phyloP scores from a whole-genome alignment of 2,888 invertebrate species.

The Yponomeuta sedellus region DNA sequence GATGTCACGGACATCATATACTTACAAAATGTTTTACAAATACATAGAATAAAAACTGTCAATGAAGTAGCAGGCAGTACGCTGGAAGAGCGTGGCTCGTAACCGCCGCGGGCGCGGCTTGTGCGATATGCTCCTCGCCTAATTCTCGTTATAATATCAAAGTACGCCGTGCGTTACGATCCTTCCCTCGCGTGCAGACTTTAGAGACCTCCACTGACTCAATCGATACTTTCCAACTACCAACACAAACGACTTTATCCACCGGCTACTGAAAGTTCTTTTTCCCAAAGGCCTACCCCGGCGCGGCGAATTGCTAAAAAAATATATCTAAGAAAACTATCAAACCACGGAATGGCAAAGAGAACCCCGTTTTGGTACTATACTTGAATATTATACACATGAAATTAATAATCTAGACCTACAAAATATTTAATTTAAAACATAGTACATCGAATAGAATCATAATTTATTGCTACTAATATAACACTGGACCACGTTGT shows the following conservation, averaged over 20 bases:
- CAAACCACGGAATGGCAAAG: slow-evolving; percentile 37
- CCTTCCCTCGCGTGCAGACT: slow-evolving; percentile 62
- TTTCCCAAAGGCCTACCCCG: slow-evolving; percentile 37
- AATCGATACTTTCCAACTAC: slow-evolving; percentile 58
- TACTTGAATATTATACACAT: neutral
- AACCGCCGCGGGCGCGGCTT: neutral
- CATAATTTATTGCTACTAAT: no score
- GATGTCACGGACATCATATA: no score
- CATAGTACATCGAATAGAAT: no score
- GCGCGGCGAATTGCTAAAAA: slow-evolving; percentile 33
- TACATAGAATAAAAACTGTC: no score
- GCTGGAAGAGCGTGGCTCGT: neutral
- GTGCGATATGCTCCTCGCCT: slow-evolving; percentile 26
- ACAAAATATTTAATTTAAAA: no score
- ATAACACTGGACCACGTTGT: no score
- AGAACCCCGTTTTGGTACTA: slow-evolving; percentile 18
- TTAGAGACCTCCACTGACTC: slow-evolving; percentile 51
- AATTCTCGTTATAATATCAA: slow-evolving; percentile 52
- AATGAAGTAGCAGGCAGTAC: neutral
- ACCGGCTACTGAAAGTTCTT: slow-evolving; percentile 37
- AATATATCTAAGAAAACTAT: slow-evolving; percentile 45
- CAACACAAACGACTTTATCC: slow-evolving; percentile 58
- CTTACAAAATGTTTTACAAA: no score
- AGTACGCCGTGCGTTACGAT: slow-evolving; percentile 53
- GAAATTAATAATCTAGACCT: neutral